Conservation (phyloP, 2,888 invertebrate genomes). For the Amphipyra tragopoginis region DNA sequence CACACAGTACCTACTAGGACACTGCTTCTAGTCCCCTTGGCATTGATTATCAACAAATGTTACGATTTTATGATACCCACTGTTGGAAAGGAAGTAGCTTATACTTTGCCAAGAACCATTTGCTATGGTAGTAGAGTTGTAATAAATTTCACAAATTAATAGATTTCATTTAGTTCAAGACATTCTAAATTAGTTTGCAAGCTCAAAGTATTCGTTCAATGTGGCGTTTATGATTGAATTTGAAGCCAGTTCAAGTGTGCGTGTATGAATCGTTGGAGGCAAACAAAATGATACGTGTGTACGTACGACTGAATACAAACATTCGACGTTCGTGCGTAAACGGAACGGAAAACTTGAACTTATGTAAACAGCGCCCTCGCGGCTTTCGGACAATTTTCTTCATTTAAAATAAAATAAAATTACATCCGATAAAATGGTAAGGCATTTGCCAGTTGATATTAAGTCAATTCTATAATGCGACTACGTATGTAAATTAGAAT, state of each 20-base stretch:
- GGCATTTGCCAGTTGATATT: too few relatives aligned
- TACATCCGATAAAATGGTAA: not conserved
- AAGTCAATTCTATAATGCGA: too few relatives aligned
- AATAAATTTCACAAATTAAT: too few relatives aligned
- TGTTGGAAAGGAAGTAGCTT: too few relatives aligned
- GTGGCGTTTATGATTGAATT: conserved; percentile 38
- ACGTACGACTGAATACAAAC: conserved; percentile 17
- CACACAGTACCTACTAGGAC: too few relatives aligned
- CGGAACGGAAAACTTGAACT: conserved; percentile 15
- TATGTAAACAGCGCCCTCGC: conserved; percentile 33
- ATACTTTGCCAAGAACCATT: too few relatives aligned
- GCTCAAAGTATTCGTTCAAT: conserved; percentile 21
- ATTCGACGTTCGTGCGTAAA: conserved; percentile 37
- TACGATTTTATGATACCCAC: too few relatives aligned
- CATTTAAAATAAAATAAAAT: not conserved
- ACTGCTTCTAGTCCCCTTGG: too few relatives aligned
- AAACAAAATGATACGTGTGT: conserved; percentile 45
- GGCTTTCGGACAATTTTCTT: not conserved
- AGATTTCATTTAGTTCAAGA: too few relatives aligned
- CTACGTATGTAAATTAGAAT: too few relatives aligned
- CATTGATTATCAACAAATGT: too few relatives aligned
- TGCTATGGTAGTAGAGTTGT: too few relatives aligned
- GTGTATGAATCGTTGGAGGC: conserved; percentile 18
- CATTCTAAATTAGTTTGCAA: conserved; percentile 20
- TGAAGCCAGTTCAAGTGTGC: conserved; percentile 9